These are phyloP conservation scores for Uromys caudimaculatus DNA, from an alignment of 2,797 vertebrate species.

Conservation along the genomic window DNA sequence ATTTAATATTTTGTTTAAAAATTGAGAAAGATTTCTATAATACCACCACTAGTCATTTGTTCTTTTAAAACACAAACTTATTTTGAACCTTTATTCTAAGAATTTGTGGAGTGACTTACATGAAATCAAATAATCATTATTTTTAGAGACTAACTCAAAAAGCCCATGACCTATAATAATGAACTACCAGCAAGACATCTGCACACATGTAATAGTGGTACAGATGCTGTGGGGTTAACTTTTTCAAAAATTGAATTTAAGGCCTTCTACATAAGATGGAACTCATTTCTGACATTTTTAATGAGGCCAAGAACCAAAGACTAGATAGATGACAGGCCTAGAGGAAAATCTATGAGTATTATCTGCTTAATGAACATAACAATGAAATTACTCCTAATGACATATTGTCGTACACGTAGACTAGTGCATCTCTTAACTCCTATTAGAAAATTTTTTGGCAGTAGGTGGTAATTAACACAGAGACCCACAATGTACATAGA, in stretches of 20 bases:
- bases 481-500: not conserved
- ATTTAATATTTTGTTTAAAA: slow-evolving; percentile 48
- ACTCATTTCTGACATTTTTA: no score
- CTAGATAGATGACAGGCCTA: not conserved
- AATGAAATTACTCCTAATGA: not conserved
- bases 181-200: not conserved
- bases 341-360: not conserved
- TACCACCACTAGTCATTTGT: not conserved
- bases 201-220: not conserved
- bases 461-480: not conserved
- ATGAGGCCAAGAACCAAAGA: not conserved
- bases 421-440: not conserved
- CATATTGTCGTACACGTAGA: not conserved
- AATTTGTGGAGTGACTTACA: not conserved
- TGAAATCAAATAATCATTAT: slow-evolving; percentile 2
- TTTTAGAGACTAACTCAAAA: slow-evolving; percentile 12
- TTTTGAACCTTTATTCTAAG: slow-evolving; percentile 28
- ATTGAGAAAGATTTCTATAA: slow-evolving; percentile 16
- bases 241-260: not conserved
- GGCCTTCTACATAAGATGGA: not conserved
- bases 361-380: not conserved
- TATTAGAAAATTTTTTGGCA: not conserved
- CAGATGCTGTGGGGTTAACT: not conserved
- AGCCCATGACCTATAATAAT: not conserved
- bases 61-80: slow-evolving; percentile 41